Evolutionary conservation across 1,140 invertebrate genomes (phyloP), one percentile per base, ranked within the genome.

Genomic region (Hormaphis cornu): DNA sequence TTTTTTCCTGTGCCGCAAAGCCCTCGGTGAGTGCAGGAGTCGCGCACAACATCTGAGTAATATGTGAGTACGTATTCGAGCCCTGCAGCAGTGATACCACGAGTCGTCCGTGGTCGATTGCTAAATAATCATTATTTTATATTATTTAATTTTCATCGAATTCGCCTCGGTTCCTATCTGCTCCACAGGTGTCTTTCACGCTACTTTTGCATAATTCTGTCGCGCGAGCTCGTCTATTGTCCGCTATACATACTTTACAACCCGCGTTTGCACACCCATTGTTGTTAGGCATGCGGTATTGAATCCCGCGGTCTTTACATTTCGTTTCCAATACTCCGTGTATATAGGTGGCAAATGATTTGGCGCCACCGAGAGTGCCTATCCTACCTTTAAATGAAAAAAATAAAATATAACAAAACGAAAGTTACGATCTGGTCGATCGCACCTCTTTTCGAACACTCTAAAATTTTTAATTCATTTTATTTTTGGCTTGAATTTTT

Each of bases 191-290:
- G 44, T 50, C 18, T n/a, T n/a, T n/a, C 14, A 10, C 9, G 44
- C 44, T 66, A 66, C 61, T 35, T 50, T 33, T 66, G 28, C 61
- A 48, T 50, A 66, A 66, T 28, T 2, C 44, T 35, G 14, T 58
- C 26, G 28, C 22, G 28, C 22, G n/a, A n/a, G 46, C 30, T 14
- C 5, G 2, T 30, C 3, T 30, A 37, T 40, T 59, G 9, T 42
- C 20, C 24, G 26, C 40, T 61, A 61, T n/a, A n/a, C n/a, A 44
- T 42, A 46, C 28, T 61, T 30, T 26, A 44, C 24, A n/a, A n/a
- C n/a, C n/a, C n/a, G n/a, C n/a, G n/a, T n/a, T n/a, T n/a, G n/a
- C n/a, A n/a, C n/a, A n/a, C n/a, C n/a, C n/a, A 44, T 44, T 26
- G 58, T 61, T 28, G 5, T 28, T 20, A 28, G 42, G 12, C 42